phyloP scores from a whole-genome alignment of 2,797 vertebrate genomes.

The Betta splendens region DNA sequence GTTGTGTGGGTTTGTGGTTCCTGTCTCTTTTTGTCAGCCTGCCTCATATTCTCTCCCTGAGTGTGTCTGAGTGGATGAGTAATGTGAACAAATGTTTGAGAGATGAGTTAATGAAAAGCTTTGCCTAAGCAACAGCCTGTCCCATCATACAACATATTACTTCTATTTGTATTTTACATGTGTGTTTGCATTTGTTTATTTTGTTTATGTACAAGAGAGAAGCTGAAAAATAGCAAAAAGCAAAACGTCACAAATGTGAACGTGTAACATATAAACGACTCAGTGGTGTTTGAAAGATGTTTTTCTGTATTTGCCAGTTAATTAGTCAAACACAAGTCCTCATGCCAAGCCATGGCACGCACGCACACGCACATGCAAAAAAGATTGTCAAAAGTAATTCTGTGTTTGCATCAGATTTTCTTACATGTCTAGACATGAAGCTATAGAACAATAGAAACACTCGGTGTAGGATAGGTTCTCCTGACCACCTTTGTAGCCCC shows the following conservation, averaged over 20 bases:
- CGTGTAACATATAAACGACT: constrained; percentile 9
- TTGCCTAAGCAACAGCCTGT: constrained; percentile 19
- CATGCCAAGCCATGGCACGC: constrained; percentile 21
- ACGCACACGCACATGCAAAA: constrained; percentile 26
- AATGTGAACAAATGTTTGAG: constrained; percentile 30
- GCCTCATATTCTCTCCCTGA: constrained; percentile 23
- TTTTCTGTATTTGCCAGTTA: constrained; percentile 20
- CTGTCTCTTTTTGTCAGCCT: constrained; percentile 16
- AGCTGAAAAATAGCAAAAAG: too few relatives aligned
- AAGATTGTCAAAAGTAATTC: too few relatives aligned
- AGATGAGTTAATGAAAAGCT: constrained; percentile 34
- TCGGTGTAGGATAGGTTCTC: too few relatives aligned
- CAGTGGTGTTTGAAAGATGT: constrained; percentile 12
- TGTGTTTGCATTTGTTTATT: constrained; percentile 53
- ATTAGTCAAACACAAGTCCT: constrained; percentile 12
- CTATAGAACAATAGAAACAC: too few relatives aligned
- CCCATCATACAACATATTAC: constrained; percentile 32
- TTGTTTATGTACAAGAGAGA: constrained; percentile 33
- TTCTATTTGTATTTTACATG: constrained; percentile 23
- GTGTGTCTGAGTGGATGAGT: constrained; percentile 18
- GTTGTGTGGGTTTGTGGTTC: constrained; percentile 39
- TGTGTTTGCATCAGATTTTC: too few relatives aligned
- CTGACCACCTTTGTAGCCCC: too few relatives aligned
- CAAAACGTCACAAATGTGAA: constrained; percentile 11
- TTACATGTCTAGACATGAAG: too few relatives aligned